Percentiles rank a stretch among this genome's conserved stretches.
phyloP scores from a whole-genome alignment of 2,888 invertebrate genomes.

The Caenorhabditis wallacei region DNA sequence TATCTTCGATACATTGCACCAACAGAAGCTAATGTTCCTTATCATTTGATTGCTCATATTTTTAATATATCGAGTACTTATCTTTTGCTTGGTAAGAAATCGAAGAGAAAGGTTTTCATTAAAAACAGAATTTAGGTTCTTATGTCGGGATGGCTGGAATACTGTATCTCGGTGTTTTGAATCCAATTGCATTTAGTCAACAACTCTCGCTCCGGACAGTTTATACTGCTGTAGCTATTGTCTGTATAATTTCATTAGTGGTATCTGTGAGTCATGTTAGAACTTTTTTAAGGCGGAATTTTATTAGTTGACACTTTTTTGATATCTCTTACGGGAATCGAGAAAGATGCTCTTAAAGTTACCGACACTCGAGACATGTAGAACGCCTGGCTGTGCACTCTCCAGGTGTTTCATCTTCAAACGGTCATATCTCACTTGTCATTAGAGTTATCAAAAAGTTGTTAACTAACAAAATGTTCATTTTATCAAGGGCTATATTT shows the following conservation, averaged over 20 bases:
- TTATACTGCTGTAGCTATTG: slow-evolving; percentile 21
- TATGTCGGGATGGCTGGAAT: slow-evolving; percentile 49
- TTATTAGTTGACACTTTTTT: too few species aligned
- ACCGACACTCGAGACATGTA: too few species aligned
- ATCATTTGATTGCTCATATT: slow-evolving; percentile 21
- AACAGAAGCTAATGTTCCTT: slow-evolving; percentile 6
- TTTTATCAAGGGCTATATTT: too few species aligned
- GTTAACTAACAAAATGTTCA: too few species aligned
- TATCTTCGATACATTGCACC: slow-evolving; percentile 38
- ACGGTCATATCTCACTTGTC: too few species aligned
- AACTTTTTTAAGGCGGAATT: too few species aligned
- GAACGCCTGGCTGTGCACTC: too few species aligned
- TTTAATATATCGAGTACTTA: slow-evolving; percentile 33
- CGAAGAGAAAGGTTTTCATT: neutral
- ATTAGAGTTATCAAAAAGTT: too few species aligned
- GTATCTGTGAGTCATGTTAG: slow-evolving; percentile 16
- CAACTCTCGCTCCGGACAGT: slow-evolving; percentile 5
- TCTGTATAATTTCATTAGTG: slow-evolving; percentile 9
- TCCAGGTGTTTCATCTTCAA: too few species aligned
- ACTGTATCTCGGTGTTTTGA: slow-evolving; percentile 40
- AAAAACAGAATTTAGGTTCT: slow-evolving; percentile 1
- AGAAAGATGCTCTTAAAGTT: too few species aligned
- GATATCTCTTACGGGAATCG: too few species aligned
- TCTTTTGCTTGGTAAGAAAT: slow-evolving; percentile 17
- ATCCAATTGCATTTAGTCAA: slow-evolving; percentile 28